Base-by-base conservation (phyloP, 2,113 vertebrate genomes). In the Trinectes maculatus region DNA sequence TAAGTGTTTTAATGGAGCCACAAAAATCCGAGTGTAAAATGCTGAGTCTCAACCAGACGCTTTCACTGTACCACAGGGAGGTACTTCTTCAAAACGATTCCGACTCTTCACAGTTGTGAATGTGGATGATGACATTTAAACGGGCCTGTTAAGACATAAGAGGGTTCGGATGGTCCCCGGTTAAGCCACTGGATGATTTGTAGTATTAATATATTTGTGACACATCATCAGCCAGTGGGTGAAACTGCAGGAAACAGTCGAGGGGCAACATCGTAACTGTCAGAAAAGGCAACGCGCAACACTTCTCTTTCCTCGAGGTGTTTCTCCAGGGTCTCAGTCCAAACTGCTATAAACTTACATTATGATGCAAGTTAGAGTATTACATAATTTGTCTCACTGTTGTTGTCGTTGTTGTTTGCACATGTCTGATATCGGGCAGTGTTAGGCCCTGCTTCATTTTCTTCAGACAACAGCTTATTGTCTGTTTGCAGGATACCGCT, bases 191-290 rank as follows among this genome's bases (percentile, higher is more conserved):
- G 31, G 29, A 34, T 66, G 74, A 81, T 81, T 76, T 81, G 59
- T 53, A 28, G 71, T 1, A 16, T 26, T 54, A 59, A 80, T 79
- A 85, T 56, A 74, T 63, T 42, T 79, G 49, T 42, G 64, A 79
- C 53, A 67, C 44, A 24, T 13, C 53, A 31, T 71, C 56, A 52
- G 28, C 24, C 1, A 22, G n/a, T 53, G 44, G 65, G 72, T n/a
- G 31, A 39, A 60, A 55, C 46, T 42, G 28, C 29, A 18, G 43
- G 24, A 68, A 76, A 66, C 42, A 46, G 55, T 25, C 26, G 47
- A 49, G 52, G 49, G 8, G 67, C 43, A 47, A 54, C 59, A 71
- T 69, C 58, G 55, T 26, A 44, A 68, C 22, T 66, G 76, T 82
- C 70, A 84, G 37, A 22, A 46, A 36, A 26, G 39, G 25, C 44